A percentile compares a stretch with the other conserved stretches of the same genome.
Conservation (phyloP, 2,113 vertebrate species). For the Bos javanicus region DNA sequence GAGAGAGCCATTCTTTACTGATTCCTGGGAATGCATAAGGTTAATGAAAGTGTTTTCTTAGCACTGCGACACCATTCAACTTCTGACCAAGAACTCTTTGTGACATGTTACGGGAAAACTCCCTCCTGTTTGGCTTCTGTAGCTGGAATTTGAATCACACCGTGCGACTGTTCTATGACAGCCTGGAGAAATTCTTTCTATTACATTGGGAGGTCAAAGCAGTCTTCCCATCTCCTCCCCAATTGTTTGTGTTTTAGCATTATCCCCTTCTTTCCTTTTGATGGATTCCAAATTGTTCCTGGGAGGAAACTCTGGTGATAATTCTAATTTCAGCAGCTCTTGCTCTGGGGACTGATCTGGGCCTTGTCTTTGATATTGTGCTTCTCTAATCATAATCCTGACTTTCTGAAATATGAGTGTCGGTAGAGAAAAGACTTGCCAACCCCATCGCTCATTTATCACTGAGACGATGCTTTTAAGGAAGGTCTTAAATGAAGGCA, state of each 20-base stretch:
- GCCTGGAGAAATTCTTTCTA: slow-evolving; percentile 29
- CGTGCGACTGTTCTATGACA: slow-evolving; percentile 41
- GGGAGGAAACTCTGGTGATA: slow-evolving; percentile 39
- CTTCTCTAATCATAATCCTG: slow-evolving; percentile 60
- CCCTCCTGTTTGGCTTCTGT: not conserved
- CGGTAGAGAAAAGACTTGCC: not conserved
- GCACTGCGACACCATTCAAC: not conserved
- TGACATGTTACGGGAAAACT: not conserved
- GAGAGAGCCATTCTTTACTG: not conserved
- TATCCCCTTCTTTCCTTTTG: slow-evolving; percentile 43
- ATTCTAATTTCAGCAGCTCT: slow-evolving; percentile 62
- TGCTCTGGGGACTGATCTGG: slow-evolving; percentile 50
- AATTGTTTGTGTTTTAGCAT: not conserved
- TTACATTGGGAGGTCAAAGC: not conserved
- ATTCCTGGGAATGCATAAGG: not conserved
- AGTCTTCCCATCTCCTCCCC: accelerated
- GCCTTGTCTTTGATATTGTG: slow-evolving; percentile 27
- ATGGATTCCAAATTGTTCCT: slow-evolving; percentile 49
- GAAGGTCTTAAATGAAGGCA: slow-evolving; percentile 53
- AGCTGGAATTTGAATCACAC: slow-evolving; percentile 4
- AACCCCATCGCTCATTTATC: slow-evolving; percentile 21
- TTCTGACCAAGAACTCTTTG: not conserved
- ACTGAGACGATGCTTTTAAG: slow-evolving; percentile 57
- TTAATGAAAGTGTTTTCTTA: slow-evolving; percentile 23
- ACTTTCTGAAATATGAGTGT: slow-evolving; percentile 65